phyloP scores from a whole-genome alignment of 1,140 invertebrate species.

The Pachypeltis micranthus region DNA sequence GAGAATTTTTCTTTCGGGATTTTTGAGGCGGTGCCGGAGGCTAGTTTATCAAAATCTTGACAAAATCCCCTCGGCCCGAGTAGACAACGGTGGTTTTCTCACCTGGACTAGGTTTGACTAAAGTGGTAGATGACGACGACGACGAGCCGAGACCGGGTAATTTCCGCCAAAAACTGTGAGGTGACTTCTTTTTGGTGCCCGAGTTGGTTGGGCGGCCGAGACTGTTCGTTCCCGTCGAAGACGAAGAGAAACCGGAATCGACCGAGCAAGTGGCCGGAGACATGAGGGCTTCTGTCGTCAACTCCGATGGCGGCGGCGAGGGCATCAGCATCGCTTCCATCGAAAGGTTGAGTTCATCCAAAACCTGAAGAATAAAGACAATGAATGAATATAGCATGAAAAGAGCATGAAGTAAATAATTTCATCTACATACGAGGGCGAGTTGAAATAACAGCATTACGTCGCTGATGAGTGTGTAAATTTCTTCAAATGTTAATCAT shows the following conservation, averaged over 20 bases:
- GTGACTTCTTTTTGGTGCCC: constrained; percentile 23
- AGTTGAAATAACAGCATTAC: no score
- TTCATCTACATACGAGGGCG: no score
- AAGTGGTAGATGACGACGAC: constrained; percentile 7
- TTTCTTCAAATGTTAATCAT: no score
- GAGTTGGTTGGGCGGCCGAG: constrained; percentile 23
- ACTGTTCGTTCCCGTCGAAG: constrained; percentile 60
- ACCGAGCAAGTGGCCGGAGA: constrained; percentile 56
- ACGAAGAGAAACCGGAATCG: constrained; percentile 68
- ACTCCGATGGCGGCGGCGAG: constrained; percentile 15
- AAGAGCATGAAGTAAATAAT: no score
- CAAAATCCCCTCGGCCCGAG: constrained; percentile 7
- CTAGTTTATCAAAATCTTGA: constrained; percentile 12
- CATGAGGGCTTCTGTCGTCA: constrained; percentile 50
- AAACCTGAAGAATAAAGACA: constrained; percentile 40
- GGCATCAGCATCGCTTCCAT: constrained; percentile 82
- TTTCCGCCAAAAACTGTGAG: constrained; percentile 49
- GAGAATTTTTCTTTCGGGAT: background rate
- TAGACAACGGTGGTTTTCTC: constrained; percentile 9
- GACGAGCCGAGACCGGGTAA: constrained; percentile 53
- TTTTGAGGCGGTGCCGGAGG: background rate
- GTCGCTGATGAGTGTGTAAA: no score
- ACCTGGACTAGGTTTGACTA: constrained; percentile 14
- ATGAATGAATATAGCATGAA: no score
- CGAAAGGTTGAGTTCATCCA: constrained; percentile 73